These are phyloP conservation scores for Norana najaformis DNA, from an alignment of 2,888 invertebrate genomes.

Conservation along the genomic window DNA sequence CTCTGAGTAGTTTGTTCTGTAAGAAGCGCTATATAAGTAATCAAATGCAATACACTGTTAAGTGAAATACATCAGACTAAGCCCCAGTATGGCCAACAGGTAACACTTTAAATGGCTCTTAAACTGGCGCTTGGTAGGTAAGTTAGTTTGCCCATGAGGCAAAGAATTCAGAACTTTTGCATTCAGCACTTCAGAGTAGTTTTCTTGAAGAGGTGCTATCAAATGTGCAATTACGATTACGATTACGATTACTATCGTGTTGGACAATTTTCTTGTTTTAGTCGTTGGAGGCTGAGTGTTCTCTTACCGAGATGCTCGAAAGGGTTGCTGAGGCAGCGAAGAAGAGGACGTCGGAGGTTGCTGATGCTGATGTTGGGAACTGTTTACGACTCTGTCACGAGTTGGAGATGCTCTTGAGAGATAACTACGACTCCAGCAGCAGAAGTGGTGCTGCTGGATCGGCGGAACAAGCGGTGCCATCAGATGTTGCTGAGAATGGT, in stretches of 20 bases:
- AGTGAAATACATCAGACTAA: no score
- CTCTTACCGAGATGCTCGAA: not conserved
- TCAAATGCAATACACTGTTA: no score
- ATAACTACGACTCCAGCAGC: not conserved
- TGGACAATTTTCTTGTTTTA: not conserved
- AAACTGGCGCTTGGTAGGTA: no score
- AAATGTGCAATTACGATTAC: no score
- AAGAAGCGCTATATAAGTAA: no score
- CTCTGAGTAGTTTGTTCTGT: no score
- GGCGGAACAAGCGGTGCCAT: not conserved
- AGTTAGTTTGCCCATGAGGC: not conserved
- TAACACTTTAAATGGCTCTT: no score
- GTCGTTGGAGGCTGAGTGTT: not conserved
- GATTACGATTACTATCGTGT: no score
- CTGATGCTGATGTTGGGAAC: not conserved
- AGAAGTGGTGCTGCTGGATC: not conserved
- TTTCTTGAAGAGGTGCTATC: no score
- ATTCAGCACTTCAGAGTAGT: no score
- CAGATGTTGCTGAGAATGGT: not conserved
- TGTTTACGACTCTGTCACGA: not conserved
- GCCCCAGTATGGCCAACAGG: no score
- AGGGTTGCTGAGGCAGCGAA: not conserved
- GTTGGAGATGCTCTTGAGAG: not conserved
- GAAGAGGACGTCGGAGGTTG: not conserved
- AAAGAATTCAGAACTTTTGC: not conserved